These are phyloP conservation scores for Neoitamus cyanurus DNA, from an alignment of 2,888 invertebrate species.

Conservation along the genomic window DNA sequence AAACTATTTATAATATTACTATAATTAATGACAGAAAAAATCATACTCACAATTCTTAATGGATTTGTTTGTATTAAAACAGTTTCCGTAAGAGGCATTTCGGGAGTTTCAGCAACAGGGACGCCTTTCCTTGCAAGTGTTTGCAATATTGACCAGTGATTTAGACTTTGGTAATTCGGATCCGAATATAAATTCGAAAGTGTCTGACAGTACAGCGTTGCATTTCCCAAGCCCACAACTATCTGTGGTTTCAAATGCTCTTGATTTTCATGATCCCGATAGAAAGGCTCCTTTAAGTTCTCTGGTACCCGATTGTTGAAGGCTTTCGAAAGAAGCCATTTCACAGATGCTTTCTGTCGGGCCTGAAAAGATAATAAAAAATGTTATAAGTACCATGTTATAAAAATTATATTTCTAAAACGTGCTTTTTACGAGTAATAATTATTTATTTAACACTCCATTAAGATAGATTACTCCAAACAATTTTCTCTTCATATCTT, in stretches of 20 bases:
- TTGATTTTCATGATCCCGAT: conserved; percentile 94
- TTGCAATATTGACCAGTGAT: conserved; percentile 95
- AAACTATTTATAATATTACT: neutral
- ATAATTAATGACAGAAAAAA: too few species aligned
- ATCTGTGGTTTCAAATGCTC: conserved; percentile 93
- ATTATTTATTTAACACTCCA: neutral
- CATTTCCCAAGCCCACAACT: conserved; percentile 90
- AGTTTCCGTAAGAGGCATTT: conserved; percentile 92
- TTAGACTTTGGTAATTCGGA: conserved; percentile 94
- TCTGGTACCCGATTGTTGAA: conserved; percentile 94
- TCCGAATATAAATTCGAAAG: conserved; percentile 95
- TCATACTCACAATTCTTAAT: conserved; percentile 83
- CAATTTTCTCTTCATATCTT: neutral
- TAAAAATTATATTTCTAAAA: neutral
- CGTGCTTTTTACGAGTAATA: neutral
- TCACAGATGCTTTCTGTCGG: conserved; percentile 93
- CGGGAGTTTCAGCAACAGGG: conserved; percentile 83
- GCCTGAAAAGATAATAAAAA: conserved; percentile 76
- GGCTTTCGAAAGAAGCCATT: conserved; percentile 96
- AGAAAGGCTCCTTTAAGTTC: conserved; percentile 93
- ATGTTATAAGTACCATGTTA: neutral
- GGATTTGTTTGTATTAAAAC: conserved; percentile 96
- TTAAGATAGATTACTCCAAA: neutral
- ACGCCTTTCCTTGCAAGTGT: conserved; percentile 92
- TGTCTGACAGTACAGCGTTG: conserved; percentile 93